Evolutionary conservation across 2,888 invertebrate species (phyloP).

Genomic region (Copidosoma aretas): DNA sequence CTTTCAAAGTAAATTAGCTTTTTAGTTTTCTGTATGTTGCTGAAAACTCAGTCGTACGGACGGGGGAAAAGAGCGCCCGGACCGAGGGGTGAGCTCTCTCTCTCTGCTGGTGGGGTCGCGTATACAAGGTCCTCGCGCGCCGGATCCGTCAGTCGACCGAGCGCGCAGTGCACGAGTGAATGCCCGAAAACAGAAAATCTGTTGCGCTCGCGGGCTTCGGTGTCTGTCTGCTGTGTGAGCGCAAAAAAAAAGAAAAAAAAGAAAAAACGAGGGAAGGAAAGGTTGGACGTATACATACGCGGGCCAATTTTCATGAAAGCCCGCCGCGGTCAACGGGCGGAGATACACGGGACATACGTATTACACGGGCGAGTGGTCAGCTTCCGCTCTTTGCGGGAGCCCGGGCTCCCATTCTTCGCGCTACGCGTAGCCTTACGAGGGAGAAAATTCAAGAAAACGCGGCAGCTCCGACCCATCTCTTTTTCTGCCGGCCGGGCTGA

Average conservation of each 20-base stretch:
- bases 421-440: too few species aligned
- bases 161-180: neutral
- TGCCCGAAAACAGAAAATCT: conserved; percentile 55
- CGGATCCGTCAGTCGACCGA: conserved; percentile 21
- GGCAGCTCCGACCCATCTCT: neutral
- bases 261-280: neutral
- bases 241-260: conserved; percentile 8
- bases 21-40: conserved; percentile 58
- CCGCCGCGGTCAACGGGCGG: neutral
- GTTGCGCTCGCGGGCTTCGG: conserved; percentile 42
- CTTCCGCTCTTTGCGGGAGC: neutral
- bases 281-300: conserved; percentile 20
- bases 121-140: conserved; percentile 30
- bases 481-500: neutral
- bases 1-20: conserved; percentile 64
- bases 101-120: conserved; percentile 11
- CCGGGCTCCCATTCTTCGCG: too few species aligned
- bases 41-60: conserved; percentile 47
- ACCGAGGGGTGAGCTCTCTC: conserved; percentile 13
- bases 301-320: conserved; percentile 51
- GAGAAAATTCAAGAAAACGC: neutral
- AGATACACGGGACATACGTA: conserved; percentile 9
- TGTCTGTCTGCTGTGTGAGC: conserved; percentile 26
- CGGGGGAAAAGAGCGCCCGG: conserved; percentile 48
- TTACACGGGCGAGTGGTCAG: neutral